Conservation (phyloP, 2,113 vertebrate genomes). For the Sebastes fasciatus region DNA sequence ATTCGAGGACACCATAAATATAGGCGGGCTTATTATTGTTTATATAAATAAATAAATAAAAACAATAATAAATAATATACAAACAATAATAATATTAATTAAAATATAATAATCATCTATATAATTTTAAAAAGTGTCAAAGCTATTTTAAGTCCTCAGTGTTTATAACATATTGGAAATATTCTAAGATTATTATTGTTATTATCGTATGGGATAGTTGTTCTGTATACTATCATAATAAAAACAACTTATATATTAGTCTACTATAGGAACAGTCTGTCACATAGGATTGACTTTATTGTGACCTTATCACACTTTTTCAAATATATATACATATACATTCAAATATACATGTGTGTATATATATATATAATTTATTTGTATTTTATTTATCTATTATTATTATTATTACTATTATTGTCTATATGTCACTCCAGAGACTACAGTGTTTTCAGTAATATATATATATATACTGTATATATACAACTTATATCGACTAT, state of each 20-base stretch:
- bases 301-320: not conserved
- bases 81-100: not conserved
- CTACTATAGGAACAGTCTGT: not conserved
- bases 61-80: not conserved
- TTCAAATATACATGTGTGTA: too few species aligned
- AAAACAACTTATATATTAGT: not conserved
- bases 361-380: too few species aligned
- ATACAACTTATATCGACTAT: too few species aligned
- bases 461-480: too few species aligned
- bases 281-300: not conserved
- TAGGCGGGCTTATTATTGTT: not conserved
- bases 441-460: too few species aligned
- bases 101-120: not conserved
- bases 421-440: too few species aligned
- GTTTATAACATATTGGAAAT: not conserved
- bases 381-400: too few species aligned
- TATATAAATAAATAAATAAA: not conserved
- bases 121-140: not conserved
- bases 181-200: not conserved
- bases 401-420: too few species aligned
- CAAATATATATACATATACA: too few species aligned
- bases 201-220: not conserved
- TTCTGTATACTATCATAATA: not conserved
- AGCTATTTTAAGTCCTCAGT: not conserved
- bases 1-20: too few species aligned